Percentiles rank a stretch among this genome's conserved stretches.
These are phyloP conservation scores for Eutolmus rufibarbis DNA, from an alignment of 2,888 invertebrate genomes.

Conservation along the genomic window DNA sequence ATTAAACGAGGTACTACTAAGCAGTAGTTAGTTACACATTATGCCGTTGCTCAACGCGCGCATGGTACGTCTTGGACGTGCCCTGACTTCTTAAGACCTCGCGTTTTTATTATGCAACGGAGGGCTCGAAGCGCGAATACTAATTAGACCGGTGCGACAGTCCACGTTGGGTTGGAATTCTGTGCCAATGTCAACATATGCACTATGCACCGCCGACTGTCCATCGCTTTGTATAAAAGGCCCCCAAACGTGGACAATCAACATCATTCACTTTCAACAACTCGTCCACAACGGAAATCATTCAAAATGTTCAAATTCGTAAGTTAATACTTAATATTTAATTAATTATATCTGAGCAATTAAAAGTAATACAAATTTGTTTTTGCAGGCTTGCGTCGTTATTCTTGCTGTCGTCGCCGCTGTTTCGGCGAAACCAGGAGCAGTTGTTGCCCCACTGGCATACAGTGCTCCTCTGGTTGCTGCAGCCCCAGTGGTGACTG, in stretches of 20 bases:
- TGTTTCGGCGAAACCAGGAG: constrained; percentile 4
- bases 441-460: constrained; percentile 19
- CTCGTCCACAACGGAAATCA: background rate
- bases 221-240: constrained; percentile 4
- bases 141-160: background rate
- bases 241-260: background rate
- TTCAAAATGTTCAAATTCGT: constrained; percentile 34
- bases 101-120: background rate
- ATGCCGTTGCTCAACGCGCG: background rate
- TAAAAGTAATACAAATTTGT: background rate
- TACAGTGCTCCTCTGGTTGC: constrained; percentile 62
- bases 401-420: background rate
- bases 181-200: constrained; percentile 31
- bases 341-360: background rate
- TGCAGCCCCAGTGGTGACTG: constrained; percentile 64
- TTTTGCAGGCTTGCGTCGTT: background rate
- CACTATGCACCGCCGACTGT: background rate
- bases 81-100: background rate
- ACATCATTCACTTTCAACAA: background rate
- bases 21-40: background rate
- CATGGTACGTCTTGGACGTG: background rate
- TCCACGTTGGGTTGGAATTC: background rate
- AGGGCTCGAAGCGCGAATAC: background rate
- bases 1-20: background rate
- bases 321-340: background rate